phyloP scores from a whole-genome alignment of 2,113 vertebrate species.

The Vulpes ferrilata region DNA sequence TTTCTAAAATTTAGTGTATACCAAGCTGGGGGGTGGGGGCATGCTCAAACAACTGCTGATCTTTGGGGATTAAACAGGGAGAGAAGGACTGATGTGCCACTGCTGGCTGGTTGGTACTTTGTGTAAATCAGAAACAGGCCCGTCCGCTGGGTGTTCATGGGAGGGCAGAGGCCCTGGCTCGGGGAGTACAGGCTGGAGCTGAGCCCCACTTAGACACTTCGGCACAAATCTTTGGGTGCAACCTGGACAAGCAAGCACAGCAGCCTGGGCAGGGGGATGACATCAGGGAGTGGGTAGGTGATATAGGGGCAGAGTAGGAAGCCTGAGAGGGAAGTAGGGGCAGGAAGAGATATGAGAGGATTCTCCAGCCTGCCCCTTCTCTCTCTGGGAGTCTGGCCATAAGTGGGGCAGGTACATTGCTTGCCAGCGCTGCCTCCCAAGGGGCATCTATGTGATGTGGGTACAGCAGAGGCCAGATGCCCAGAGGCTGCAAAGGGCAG shows the following conservation, averaged over 20 bases:
- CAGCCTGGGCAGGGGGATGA: no score
- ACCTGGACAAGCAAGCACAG: not conserved
- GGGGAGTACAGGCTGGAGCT: not conserved
- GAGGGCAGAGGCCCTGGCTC: not conserved
- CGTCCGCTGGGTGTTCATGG: accelerated
- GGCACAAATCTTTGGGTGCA: not conserved
- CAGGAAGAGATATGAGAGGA: not conserved
- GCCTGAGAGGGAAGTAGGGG: not conserved
- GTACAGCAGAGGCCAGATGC: not conserved
- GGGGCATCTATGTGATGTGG: not conserved
- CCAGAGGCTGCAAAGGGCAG: not conserved
- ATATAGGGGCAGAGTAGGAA: not conserved
- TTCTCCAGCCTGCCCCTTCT: not conserved
- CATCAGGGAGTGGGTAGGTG: not conserved
- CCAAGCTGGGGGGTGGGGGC: not conserved
- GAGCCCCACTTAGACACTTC: not conserved
- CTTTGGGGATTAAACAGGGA: not conserved
- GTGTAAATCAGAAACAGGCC: not conserved
- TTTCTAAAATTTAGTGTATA: not conserved
- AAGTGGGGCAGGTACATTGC: not conserved
- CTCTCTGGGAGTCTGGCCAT: not conserved
- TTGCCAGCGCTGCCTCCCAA: not conserved
- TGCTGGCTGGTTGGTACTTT: accelerated
- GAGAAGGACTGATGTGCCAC: not conserved
- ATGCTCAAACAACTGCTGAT: not conserved